Evolutionary conservation across 92 coral and sea anemone genomes (phyloP).

Genomic region (Epizoanthus illoricatus): DNA sequence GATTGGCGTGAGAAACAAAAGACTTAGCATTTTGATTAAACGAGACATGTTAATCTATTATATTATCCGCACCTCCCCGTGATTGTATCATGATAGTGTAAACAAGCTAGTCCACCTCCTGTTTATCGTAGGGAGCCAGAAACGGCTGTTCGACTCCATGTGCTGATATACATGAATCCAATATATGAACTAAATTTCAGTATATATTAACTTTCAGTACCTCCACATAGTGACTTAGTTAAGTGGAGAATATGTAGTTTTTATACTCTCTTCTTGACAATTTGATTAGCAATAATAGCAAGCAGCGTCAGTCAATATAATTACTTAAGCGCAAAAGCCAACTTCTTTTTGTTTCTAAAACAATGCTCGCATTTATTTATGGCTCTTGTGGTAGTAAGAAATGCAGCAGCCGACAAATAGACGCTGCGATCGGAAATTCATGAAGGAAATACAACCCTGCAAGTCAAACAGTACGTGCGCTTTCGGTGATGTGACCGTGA

Average conservation of each 20-base stretch:
- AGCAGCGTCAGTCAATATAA: constrained; percentile 17
- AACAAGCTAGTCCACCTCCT: constrained; percentile 7
- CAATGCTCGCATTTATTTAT: constrained; percentile 22
- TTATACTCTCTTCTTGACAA: not conserved
- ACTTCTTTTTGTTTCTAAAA: not conserved
- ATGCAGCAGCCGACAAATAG: constrained; percentile 24
- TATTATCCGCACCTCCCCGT: constrained; percentile 7
- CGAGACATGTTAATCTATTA: constrained; percentile 35
- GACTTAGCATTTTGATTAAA: constrained; percentile 51
- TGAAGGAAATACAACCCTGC: constrained; percentile 15
- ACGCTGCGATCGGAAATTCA: constrained; percentile 28
- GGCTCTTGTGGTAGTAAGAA: not conserved
- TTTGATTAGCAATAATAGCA: not conserved
- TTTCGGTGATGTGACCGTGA: not conserved
- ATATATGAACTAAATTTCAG: not conserved
- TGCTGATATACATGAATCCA: not conserved
- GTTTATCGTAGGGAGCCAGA: not conserved
- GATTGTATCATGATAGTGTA: constrained; percentile 3
- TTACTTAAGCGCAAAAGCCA: not conserved
- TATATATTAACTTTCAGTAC: not conserved
- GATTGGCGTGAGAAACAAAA: constrained; percentile 54
- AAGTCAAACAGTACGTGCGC: constrained; percentile 12
- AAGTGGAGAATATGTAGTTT: not conserved
- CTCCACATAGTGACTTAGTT: not conserved
- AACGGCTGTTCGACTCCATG: not conserved